Percentiles rank a stretch among this genome's conserved stretches.
Conservation (phyloP, 2,888 invertebrate species). For the Tetragnatha montana region DNA sequence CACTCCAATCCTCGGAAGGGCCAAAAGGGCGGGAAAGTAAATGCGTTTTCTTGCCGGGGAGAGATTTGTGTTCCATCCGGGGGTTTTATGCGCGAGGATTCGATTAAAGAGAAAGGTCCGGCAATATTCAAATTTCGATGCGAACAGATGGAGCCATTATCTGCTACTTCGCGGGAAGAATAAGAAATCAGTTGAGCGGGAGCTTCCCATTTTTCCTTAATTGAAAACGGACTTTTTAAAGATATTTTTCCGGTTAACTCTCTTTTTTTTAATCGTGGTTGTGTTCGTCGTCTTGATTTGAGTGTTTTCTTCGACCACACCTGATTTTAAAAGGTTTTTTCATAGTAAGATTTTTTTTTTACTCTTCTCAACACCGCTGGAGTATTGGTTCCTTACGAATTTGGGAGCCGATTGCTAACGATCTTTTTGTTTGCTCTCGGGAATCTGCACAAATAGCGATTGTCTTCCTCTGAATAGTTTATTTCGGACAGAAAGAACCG, state of each 20-base stretch:
- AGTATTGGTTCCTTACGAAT: too few relatives aligned
- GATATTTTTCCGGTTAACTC: too few relatives aligned
- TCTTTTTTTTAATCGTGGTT: neutral
- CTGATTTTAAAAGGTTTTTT: neutral
- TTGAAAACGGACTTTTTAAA: neutral
- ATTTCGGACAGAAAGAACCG: too few relatives aligned
- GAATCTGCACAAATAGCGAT: too few relatives aligned
- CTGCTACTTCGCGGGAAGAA: conserved; percentile 21
- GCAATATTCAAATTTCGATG: conserved; percentile 54
- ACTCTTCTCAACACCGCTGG: neutral
- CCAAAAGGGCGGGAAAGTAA: conserved; percentile 17
- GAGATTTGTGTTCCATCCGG: conserved; percentile 39
- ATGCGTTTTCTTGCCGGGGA: conserved; percentile 38
- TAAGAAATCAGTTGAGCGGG: conserved; percentile 30
- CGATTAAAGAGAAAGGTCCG: conserved; percentile 38
- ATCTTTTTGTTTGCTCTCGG: too few relatives aligned
- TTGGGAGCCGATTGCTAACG: too few relatives aligned
- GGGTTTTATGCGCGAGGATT: conserved; percentile 43
- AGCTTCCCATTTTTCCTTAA: neutral
- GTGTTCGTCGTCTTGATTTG: conserved; percentile 1
- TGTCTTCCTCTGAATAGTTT: too few relatives aligned
- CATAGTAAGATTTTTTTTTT: neutral
- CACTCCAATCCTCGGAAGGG: conserved; percentile 35
- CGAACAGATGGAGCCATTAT: conserved; percentile 54
- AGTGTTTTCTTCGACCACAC: neutral